Conservation (phyloP, 1,140 invertebrate species). For the Rhagoletis zephyria region DNA sequence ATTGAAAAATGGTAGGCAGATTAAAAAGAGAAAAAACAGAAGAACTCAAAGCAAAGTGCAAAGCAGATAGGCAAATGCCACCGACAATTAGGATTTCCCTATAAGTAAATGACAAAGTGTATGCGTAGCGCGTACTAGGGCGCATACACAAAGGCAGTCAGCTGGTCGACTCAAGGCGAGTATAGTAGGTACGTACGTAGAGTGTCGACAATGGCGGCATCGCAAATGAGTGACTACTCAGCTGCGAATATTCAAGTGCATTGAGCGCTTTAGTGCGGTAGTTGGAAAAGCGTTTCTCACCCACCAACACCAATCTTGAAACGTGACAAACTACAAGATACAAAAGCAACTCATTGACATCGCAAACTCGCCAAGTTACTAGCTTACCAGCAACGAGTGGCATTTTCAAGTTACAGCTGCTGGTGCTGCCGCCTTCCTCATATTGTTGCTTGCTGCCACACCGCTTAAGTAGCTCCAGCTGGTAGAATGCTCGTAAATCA, state of each 20-base stretch:
- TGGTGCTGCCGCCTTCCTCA: too few relatives aligned
- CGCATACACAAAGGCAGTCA: neutral
- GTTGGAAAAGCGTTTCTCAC: neutral
- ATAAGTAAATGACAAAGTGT: neutral
- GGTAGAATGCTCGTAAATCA: too few relatives aligned
- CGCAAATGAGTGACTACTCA: neutral
- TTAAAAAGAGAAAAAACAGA: neutral
- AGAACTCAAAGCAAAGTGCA: conserved; percentile 6
- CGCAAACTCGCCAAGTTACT: neutral
- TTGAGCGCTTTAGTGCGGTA: neutral
- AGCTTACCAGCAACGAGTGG: neutral
- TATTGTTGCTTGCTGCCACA: too few relatives aligned
- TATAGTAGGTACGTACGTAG: neutral
- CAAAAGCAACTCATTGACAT: neutral
- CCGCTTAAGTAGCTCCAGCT: too few relatives aligned
- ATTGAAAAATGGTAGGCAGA: neutral
- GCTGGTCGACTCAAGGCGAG: neutral
- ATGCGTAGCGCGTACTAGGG: neutral
- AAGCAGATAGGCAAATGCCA: neutral
- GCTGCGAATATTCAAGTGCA: neutral
- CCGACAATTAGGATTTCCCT: neutral
- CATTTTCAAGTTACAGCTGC: neutral
- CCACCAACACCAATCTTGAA: neutral
- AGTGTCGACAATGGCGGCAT: neutral
- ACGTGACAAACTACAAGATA: neutral